Conservation (phyloP, 2,888 invertebrate genomes). For the Microchrysa polita region DNA sequence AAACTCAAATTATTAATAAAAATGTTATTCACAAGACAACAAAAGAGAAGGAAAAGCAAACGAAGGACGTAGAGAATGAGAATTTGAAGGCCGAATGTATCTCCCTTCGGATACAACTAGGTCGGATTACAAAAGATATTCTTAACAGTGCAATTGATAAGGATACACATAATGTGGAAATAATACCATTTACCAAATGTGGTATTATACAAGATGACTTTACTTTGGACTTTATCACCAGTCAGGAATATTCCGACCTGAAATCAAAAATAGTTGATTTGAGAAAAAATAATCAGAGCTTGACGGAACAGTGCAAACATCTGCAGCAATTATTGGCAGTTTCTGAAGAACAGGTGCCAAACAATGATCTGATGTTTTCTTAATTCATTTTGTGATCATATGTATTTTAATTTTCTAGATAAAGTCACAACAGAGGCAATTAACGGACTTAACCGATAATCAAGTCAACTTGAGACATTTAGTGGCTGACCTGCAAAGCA, state of each 20-base stretch:
- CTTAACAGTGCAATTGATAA: slow-evolving; percentile 53
- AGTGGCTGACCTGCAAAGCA: slow-evolving; percentile 63
- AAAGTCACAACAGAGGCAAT: slow-evolving; percentile 60
- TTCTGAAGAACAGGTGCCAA: slow-evolving; percentile 57
- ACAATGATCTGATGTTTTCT: background rate
- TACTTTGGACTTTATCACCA: slow-evolving; percentile 59
- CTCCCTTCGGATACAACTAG: slow-evolving; percentile 57
- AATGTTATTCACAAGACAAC: slow-evolving; percentile 15
- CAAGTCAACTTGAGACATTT: slow-evolving; percentile 62
- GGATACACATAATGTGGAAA: slow-evolving; percentile 33
- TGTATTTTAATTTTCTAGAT: slow-evolving; percentile 53
- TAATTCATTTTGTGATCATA: background rate
- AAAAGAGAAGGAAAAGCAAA: background rate
- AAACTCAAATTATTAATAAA: slow-evolving; percentile 54
- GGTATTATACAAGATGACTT: slow-evolving; percentile 60
- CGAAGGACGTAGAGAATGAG: slow-evolving; percentile 29
- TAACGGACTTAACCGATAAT: slow-evolving; percentile 62
- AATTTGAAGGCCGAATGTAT: slow-evolving; percentile 56
- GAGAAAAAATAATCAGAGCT: slow-evolving; percentile 52
- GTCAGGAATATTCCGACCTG: slow-evolving; percentile 57
- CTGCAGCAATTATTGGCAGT: slow-evolving; percentile 59
- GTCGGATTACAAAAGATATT: slow-evolving; percentile 55
- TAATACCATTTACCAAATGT: slow-evolving; percentile 53
- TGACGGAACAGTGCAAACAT: slow-evolving; percentile 56
- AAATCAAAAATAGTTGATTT: slow-evolving; percentile 52